phyloP scores from a whole-genome alignment of 2,888 invertebrate species.

The Oasisia sp. region DNA sequence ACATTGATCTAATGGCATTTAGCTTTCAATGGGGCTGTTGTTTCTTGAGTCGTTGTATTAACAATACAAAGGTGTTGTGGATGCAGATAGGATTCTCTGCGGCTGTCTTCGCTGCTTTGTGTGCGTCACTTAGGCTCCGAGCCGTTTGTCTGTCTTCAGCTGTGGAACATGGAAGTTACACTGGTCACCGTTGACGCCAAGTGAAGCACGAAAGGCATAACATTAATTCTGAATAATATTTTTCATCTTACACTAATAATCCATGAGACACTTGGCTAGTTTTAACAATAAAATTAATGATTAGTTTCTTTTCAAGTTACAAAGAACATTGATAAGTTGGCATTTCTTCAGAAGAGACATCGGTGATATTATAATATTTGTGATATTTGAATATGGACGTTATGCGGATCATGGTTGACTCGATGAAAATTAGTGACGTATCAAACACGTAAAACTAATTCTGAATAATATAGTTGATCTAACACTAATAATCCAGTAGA shows the following conservation, averaged over 20 bases:
- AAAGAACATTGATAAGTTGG: too few relatives aligned
- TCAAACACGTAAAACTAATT: neutral
- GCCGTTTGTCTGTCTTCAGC: neutral
- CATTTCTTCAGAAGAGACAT: too few relatives aligned
- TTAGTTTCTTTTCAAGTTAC: too few relatives aligned
- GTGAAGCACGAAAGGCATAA: neutral
- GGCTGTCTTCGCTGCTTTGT: neutral
- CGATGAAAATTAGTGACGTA: too few relatives aligned
- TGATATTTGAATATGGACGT: too few relatives aligned
- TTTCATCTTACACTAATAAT: neutral
- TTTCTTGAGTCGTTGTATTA: neutral
- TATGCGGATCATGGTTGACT: too few relatives aligned
- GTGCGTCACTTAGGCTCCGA: neutral
- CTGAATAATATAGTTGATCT: neutral
- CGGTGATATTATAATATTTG: too few relatives aligned
- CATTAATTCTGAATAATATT: neutral
- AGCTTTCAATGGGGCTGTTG: neutral
- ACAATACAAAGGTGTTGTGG: neutral
- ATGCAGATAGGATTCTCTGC: neutral
- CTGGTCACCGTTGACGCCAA: neutral
- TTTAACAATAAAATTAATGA: too few relatives aligned
- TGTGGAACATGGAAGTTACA: neutral
- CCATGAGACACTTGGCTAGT: too few relatives aligned
- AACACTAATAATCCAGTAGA: neutral
- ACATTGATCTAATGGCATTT: constrained; percentile 12